These are phyloP conservation scores for Pyralis farinalis DNA, from an alignment of 2,888 invertebrate genomes.

Conservation along the genomic window DNA sequence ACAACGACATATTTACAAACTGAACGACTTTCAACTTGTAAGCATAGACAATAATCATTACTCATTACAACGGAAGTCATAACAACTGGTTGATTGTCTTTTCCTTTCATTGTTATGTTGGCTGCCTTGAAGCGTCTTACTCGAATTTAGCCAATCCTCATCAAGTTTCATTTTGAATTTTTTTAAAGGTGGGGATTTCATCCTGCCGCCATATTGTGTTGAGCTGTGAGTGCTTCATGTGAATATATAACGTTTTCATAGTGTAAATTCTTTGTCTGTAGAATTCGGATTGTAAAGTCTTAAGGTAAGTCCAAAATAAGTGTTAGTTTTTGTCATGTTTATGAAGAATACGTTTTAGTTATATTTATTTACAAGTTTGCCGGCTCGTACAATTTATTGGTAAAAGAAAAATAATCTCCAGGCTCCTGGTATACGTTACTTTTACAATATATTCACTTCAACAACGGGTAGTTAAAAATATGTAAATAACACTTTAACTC, in stretches of 20 bases:
- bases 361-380: slow-evolving; percentile 24
- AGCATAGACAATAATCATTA: slow-evolving; percentile 10
- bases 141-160: slow-evolving; percentile 53
- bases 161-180: slow-evolving; percentile 66
- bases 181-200: slow-evolving; percentile 72
- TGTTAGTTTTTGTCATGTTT: slow-evolving; percentile 63
- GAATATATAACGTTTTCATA: slow-evolving; percentile 42
- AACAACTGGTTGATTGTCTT: slow-evolving; percentile 18
- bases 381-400: slow-evolving; percentile 25
- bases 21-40: no score
- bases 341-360: slow-evolving; percentile 20
- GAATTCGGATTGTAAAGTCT: slow-evolving; percentile 64
- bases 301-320: slow-evolving; percentile 60
- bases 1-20: no score
- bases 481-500: background rate
- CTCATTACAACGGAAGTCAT: background rate
- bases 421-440: slow-evolving; percentile 9
- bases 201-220: slow-evolving; percentile 79
- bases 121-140: slow-evolving; percentile 63
- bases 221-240: slow-evolving; percentile 75
- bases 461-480: background rate
- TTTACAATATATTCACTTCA: background rate
- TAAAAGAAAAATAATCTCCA: slow-evolving; percentile 5
- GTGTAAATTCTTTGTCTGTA: slow-evolving; percentile 67
- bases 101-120: slow-evolving; percentile 32